Evolutionary conservation across 1,140 invertebrate genomes (phyloP).

Genomic region (Tetramorium simillimum): DNA sequence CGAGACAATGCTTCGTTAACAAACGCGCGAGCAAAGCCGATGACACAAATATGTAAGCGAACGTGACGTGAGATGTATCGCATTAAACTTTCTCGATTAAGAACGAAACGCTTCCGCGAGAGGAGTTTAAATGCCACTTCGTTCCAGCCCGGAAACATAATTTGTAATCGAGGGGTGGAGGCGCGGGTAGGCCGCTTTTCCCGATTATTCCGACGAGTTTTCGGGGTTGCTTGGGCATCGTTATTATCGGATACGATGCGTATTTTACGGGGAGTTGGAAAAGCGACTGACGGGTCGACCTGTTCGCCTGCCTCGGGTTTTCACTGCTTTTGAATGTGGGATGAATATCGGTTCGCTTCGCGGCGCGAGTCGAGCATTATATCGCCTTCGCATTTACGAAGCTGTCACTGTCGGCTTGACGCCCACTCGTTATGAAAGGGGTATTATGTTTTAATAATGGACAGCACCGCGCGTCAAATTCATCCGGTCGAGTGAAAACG

Average conservation of each 20-base stretch:
- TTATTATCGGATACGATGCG: slow-evolving; percentile 63
- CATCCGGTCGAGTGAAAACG: slow-evolving; percentile 70
- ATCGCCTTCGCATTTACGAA: slow-evolving; percentile 74
- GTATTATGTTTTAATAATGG: slow-evolving; percentile 78
- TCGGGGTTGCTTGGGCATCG: slow-evolving; percentile 43
- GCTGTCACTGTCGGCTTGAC: slow-evolving; percentile 32
- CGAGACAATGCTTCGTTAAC: background rate
- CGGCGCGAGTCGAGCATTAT: slow-evolving; percentile 65
- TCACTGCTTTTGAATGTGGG: slow-evolving; percentile 70
- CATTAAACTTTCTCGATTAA: slow-evolving; percentile 59
- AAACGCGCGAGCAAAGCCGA: background rate
- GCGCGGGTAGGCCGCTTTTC: background rate
- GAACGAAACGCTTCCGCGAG: slow-evolving; percentile 29
- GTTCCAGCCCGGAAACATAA: slow-evolving; percentile 52
- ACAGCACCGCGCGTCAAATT: slow-evolving; percentile 70
- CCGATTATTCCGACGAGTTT: slow-evolving; percentile 58
- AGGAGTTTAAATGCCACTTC: slow-evolving; percentile 37
- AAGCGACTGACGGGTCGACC: slow-evolving; percentile 64
- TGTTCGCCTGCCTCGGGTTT: slow-evolving; percentile 63
- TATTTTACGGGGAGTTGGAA: slow-evolving; percentile 66
- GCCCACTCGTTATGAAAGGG: slow-evolving; percentile 71
- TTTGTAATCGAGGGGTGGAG: slow-evolving; percentile 32
- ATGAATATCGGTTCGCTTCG: slow-evolving; percentile 73
- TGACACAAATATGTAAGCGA: background rate
- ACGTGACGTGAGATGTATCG: slow-evolving; percentile 20